Evolutionary conservation across 2,113 vertebrate species (phyloP), one percentile per base, ranked within the genome.

Genomic region (Poecilia latipinna): DNA sequence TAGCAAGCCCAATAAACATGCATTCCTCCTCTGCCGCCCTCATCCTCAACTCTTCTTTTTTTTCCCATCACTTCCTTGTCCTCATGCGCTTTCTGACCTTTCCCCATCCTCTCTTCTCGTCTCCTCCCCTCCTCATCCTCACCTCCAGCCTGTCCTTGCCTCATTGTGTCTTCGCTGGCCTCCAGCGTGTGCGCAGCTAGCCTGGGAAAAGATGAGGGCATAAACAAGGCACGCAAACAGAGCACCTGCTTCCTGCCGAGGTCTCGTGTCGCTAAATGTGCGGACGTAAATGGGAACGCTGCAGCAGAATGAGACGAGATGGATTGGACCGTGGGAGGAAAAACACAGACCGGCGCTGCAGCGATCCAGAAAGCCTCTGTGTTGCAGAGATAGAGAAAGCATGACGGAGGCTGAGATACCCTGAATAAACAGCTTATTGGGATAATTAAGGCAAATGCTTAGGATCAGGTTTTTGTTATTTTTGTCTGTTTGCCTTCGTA

Each of bases 221-320:
- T 89, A 91, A 93, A 93, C 84, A 89, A 84, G 65, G 64, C 76
- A 66, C 66, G 82, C 87, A 91, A 88, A 90, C 84, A 70, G 88
- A 84, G 86, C 92, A 91, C 90, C 92, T 93, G 92, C 92, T 93
- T 93, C 93, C 92, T 91, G 89, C 89, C 33, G 71, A 83, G 84
- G 65, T 75, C 75, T 86, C 65, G 24, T 84, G 88, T 83, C 89
- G 82, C 86, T 85, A 73, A 88, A 87, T 88, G 80, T 85, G 90
- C 74, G 39, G 82, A 86, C 86, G 60, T 82, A 93, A 91, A 88
- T 91, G 86, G 86, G 88, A 83, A 5, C 84, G 69, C 80, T 48
- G 75, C 68, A 15, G 80, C 42, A 79, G 82, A 91, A 82, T 78
- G 72, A 72, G 80, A 87, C 44, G 48, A 62, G 70, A 81, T 68